Evolutionary conservation across 2,888 invertebrate genomes (phyloP).

Genomic region (Caenorhabditis imperialis): DNA sequence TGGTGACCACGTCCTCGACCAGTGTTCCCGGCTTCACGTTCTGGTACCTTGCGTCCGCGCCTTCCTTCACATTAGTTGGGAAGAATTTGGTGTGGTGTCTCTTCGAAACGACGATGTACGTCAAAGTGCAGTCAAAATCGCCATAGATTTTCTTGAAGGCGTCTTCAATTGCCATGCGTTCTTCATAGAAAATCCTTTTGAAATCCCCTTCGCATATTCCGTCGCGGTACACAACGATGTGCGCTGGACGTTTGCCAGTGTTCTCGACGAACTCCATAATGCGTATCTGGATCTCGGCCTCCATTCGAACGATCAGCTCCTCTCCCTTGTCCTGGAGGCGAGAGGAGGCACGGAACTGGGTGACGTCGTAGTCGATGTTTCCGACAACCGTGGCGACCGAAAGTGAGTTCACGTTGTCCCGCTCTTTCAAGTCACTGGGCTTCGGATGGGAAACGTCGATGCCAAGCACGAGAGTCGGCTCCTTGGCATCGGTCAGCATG

Average conservation of each 20-base stretch:
- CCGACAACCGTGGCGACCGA: conserved; percentile 81
- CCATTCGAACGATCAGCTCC: conserved; percentile 8
- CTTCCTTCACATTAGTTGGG: not conserved
- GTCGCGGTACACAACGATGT: conserved; percentile 52
- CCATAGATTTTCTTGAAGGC: conserved; percentile 6
- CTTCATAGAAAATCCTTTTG: conserved; percentile 47
- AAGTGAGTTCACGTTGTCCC: conserved; percentile 58
- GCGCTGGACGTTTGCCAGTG: conserved; percentile 26
- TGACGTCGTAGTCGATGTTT: conserved; percentile 72
- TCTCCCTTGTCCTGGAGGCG: conserved; percentile 8
- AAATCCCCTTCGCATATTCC: conserved; percentile 54
- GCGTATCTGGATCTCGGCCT: not conserved
- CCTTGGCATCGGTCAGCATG: conserved; percentile 55
- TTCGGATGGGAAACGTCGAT: conserved; percentile 94
- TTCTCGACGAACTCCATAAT: conserved; percentile 10
- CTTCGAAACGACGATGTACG: conserved; percentile 54
- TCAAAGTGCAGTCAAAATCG: conserved; percentile 29
- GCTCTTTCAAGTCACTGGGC: conserved; percentile 83
- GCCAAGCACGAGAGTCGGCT: conserved; percentile 85
- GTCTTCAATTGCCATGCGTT: conserved; percentile 13
- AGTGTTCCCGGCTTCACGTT: conserved; percentile 72
- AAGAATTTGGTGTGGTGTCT: conserved; percentile 56
- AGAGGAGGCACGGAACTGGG: conserved; percentile 55
- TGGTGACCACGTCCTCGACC: conserved; percentile 68
- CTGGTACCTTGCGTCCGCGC: not conserved